Evolutionary conservation across 2,888 invertebrate genomes (phyloP).

Genomic region (Cataglyphis livida): DNA sequence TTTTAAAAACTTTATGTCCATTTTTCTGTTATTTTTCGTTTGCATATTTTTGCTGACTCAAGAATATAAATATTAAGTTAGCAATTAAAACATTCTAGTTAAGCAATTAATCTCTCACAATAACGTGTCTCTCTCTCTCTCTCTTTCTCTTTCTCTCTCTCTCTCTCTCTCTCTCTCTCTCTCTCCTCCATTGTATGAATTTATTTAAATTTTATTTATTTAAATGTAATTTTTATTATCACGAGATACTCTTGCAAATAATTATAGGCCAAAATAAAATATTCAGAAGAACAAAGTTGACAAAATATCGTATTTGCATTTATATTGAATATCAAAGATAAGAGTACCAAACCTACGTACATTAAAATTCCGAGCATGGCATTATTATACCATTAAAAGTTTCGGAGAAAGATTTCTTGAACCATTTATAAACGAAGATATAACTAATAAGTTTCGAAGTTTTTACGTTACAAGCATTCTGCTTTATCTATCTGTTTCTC

Average conservation of each 20-base stretch:
- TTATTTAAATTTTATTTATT: conserved; percentile 5
- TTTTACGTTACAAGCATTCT: conserved; percentile 31
- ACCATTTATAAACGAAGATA: conserved; percentile 34
- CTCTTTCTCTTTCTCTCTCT: too few relatives aligned
- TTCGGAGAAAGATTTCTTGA: conserved; percentile 5
- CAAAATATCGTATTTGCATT: conserved; percentile 49
- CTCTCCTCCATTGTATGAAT: neutral
- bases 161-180: too few relatives aligned
- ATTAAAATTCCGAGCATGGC: conserved; percentile 35
- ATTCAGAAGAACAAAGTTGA: conserved; percentile 8
- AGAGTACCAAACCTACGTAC: conserved; percentile 7
- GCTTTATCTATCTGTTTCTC: conserved; percentile 19
- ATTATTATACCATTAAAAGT: conserved; percentile 45
- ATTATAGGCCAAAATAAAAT: conserved; percentile 30
- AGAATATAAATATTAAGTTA: conserved; percentile 5
- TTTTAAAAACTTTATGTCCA: conserved; percentile 30
- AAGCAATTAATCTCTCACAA: neutral
- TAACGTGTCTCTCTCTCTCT: neutral
- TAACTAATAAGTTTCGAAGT: conserved; percentile 40
- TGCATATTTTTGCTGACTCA: conserved; percentile 34
- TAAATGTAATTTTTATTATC: conserved; percentile 11
- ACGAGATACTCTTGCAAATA: conserved; percentile 24
- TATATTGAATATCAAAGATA: conserved; percentile 50
- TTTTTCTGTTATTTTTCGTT: conserved; percentile 14
- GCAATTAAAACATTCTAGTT: neutral